phyloP scores from a whole-genome alignment of 2,113 vertebrate species.

The Phycodurus eques region DNA sequence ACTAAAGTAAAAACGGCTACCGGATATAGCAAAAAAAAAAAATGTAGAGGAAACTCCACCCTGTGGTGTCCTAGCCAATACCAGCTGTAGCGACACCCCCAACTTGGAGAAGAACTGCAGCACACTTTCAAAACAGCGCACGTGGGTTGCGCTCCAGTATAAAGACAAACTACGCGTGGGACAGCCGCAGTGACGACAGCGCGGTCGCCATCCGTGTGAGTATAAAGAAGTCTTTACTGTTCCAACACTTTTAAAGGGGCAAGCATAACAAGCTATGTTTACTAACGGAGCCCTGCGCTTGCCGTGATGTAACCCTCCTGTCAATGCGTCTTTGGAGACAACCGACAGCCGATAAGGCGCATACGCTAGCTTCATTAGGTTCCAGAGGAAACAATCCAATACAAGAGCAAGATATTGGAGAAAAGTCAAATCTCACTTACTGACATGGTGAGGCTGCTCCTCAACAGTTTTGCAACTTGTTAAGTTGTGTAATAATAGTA shows the following conservation, averaged over 20 bases:
- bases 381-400: background rate
- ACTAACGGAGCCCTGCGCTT: background rate
- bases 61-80: no score
- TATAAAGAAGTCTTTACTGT: no score
- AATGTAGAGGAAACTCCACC: no score
- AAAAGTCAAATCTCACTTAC: background rate
- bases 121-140: no score
- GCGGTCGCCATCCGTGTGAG: no score
- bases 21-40: no score
- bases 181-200: no score
- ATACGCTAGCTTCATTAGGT: background rate
- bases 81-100: no score
- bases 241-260: background rate
- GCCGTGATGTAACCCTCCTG: background rate
- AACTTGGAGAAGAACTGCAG: no score
- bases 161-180: no score
- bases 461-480: background rate
- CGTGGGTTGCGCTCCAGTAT: no score
- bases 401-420: background rate
- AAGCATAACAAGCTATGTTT: background rate
- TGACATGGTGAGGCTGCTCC: background rate
- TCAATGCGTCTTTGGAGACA: background rate
- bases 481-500: background rate
- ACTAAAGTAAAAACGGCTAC: no score
- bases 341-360: background rate